Evolutionary conservation across 2,113 vertebrate genomes (phyloP), one percentile per base, ranked within the genome.

Genomic region (Orientallactaga bullata): DNA sequence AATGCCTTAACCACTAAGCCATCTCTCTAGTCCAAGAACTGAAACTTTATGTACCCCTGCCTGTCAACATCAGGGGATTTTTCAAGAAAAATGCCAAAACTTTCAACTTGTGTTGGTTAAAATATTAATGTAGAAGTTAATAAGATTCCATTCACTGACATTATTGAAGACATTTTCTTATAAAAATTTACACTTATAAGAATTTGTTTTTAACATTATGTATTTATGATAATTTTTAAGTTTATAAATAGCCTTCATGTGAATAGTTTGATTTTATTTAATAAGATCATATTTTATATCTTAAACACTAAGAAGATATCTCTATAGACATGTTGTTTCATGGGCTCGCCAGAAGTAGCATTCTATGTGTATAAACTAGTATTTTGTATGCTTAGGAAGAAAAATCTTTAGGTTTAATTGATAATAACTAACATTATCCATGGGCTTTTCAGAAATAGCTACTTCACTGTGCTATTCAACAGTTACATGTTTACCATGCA

Each of bases 161-260:
- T 94, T 76, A 84, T 89, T 89, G 92, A 85, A 95, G 94, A 80
- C 60, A 91, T 89, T 96, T 95, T 96, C 83, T 55, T 96, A 65
- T 71, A 39, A 89, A 85, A 79, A 78, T 51, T 39, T 55, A 78
- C 80, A 63, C 66, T 6, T 55, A 1, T 55, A 61, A 94, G 72
- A 95, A 88, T 91, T 80, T 12, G 26, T 88, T 90, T 92, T 17
- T 63, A 74, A 93, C 68, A 98, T 98, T 98, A 65, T 98, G 97
- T 98, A 98, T 97, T 98, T 97, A 96, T 61, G 91, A 85, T 79
- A 89, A 60, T 90, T 80, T 95, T 96, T 91, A 98, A 98, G 98
- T 97, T 98, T 98, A 98, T 97, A 94, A 96, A 93, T 60, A 95
- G 24, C 88, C 91, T 92, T 94, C 73, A 66, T 96, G 89, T 96